Base-by-base conservation (phyloP, 1,140 invertebrate genomes). In the Polypedilum pembai region DNA sequence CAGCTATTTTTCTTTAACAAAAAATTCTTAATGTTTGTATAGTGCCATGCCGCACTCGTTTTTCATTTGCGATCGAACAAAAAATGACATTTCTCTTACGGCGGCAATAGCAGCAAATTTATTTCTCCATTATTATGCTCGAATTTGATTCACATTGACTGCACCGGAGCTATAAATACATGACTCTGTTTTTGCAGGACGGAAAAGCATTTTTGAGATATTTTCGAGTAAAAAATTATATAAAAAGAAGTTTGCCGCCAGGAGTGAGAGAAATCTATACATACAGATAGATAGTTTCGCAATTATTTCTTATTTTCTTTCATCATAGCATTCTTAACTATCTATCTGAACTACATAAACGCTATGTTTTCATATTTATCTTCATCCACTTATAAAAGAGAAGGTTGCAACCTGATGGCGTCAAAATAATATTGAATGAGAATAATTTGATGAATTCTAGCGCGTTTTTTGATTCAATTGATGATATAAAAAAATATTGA, bases 191-290 rank as follows among this genome's bases (percentile, higher is more conserved):
- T 33, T 33, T 5, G 5, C 24, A 33, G 24, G 5, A 33, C 24
- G 24, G 24, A 33, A n/a, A 33, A 33, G 24, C 24, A 33, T 33
- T 33, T 33, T 33, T 33, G 24, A 33, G 24, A 33, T 33, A 5
- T 33, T 33, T 33, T 33, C 24, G 5, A 33, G 24, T 15, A 56
- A 56, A 56, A 56, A 56, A 56, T 12, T 56, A 4, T n/a, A 56
- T n/a, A 56, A 56, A 56, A 15, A 56, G 45, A 56, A 56, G 45
- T 56, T 56, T 56, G n/a, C 45, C 45, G 45, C 45, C 45, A 56
- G 45, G 3, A 56, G 45, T 12, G 12, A 15, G 3, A 56, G 12
- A 56, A 15, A 56, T 56, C 45, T 56, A 56, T 56, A n/a, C 12
- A 56, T 56, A 56, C n/a, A 12, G 12, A 56, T 56, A 15, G 10